phyloP scores from a whole-genome alignment of 2,797 vertebrate species.

The Malurus leucopterus region DNA sequence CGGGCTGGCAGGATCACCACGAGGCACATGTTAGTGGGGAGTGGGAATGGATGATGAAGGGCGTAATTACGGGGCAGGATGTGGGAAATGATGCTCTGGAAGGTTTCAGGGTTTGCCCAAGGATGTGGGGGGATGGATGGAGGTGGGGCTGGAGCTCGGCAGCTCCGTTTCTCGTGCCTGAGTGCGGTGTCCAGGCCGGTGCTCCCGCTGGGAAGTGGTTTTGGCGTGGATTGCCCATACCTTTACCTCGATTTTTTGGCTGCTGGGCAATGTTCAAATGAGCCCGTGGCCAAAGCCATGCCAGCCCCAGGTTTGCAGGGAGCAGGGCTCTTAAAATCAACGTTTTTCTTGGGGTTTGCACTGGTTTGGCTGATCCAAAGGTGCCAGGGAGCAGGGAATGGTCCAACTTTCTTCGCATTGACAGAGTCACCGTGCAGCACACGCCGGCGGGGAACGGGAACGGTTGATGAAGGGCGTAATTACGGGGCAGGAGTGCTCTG shows the following conservation, averaged over 20 bases:
- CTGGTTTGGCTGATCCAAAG: neutral
- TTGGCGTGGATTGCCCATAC: neutral
- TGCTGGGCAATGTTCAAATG: neutral
- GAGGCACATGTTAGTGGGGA: neutral
- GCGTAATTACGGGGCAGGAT: neutral
- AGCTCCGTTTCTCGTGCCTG: rapidly evolving
- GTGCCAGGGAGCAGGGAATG: neutral
- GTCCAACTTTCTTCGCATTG: neutral
- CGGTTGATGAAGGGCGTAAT: neutral
- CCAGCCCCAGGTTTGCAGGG: neutral
- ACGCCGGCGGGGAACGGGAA: neutral
- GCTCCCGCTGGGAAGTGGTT: neutral
- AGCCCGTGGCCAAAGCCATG: neutral
- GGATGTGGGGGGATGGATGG: neutral
- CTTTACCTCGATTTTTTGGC: constrained; percentile 12
- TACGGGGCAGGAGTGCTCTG: neutral
- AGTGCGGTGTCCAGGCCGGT: neutral
- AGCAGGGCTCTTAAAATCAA: neutral
- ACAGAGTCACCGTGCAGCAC: rapidly evolving
- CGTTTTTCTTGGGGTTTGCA: neutral
- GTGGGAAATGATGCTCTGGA: neutral
- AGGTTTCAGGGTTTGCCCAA: neutral
- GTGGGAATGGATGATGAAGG: neutral
- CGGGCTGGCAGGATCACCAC: neutral
- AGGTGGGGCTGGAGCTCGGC: neutral